Percentiles rank a stretch among this genome's conserved stretches.
Evolutionary conservation across 2,113 vertebrate genomes (phyloP).

Genomic region (Poicephalus meyeri): DNA sequence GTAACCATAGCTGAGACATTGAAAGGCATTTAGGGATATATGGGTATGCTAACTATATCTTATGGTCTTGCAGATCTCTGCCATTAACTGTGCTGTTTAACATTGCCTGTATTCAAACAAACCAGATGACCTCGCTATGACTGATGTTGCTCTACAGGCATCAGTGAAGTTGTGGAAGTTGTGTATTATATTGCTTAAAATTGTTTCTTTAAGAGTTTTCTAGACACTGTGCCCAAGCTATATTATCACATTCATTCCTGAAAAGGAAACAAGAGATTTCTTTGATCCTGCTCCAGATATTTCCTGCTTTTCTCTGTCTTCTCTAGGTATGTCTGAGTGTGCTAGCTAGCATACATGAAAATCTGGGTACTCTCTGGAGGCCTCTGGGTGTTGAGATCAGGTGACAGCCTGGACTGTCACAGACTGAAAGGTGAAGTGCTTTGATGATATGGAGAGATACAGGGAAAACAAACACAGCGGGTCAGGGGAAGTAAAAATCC

Average conservation of each 20-base stretch:
- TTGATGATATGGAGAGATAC: background rate
- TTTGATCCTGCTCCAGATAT: background rate
- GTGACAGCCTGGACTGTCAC: background rate
- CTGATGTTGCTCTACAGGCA: background rate
- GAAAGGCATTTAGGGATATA: background rate
- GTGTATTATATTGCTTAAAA: background rate
- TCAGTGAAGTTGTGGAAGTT: background rate
- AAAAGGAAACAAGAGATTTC: background rate
- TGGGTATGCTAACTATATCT: background rate
- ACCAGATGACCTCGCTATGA: background rate
- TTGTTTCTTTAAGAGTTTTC: background rate
- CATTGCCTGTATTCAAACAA: accelerated
- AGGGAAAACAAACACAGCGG: background rate
- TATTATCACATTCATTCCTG: background rate
- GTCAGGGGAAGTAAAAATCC: background rate
- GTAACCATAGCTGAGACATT: background rate
- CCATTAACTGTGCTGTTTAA: background rate
- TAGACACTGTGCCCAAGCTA: background rate
- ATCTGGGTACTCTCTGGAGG: background rate
- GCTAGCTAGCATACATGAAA: background rate
- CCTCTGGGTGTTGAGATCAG: background rate
- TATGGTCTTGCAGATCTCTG: background rate
- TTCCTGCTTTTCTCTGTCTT: background rate
- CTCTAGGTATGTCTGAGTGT: no score
- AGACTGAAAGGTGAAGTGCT: background rate